These are phyloP conservation scores for Drosophila trapezifrons DNA, from an alignment of 1,140 invertebrate genomes.

Conservation along the genomic window DNA sequence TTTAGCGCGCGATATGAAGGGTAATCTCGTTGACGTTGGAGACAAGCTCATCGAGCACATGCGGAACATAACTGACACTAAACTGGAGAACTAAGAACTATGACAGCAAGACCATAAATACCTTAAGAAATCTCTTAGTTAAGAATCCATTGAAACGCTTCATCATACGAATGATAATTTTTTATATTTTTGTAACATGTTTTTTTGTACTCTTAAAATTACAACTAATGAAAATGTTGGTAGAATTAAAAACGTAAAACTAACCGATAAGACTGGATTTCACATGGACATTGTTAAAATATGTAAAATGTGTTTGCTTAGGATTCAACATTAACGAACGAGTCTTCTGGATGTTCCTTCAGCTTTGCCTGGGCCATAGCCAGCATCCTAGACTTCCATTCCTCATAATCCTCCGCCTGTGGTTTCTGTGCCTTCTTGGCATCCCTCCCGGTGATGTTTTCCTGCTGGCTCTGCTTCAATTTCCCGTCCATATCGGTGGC, in stretches of 20 bases:
- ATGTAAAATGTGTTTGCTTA: background rate
- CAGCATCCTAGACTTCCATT: constrained; percentile 76
- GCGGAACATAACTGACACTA: constrained; percentile 13
- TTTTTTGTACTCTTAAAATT: constrained; percentile 3
- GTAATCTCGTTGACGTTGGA: constrained; percentile 60
- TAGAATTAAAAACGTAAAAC: constrained; percentile 12
- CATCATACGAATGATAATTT: background rate
- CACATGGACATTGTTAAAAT: constrained; percentile 5
- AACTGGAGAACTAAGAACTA: background rate
- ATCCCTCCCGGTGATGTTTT: constrained; percentile 3
- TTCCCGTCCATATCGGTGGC: constrained; percentile 45
- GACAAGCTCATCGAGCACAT: constrained; percentile 39
- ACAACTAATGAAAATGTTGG: constrained; percentile 22
- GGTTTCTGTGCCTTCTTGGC: constrained; percentile 28
- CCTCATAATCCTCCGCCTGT: constrained; percentile 73
- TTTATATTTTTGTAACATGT: constrained; percentile 5
- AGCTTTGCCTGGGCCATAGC: constrained; percentile 59
- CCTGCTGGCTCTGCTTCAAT: constrained; percentile 38
- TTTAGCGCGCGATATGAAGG: constrained; percentile 48
- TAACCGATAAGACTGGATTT: constrained; percentile 14
- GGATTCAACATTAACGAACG: background rate
- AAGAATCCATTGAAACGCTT: background rate
- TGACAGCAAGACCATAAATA: background rate
- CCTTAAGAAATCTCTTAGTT: background rate
- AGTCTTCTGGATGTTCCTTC: constrained; percentile 10